These are phyloP conservation scores for Siphonodentalium dalli DNA, from an alignment of 2,888 invertebrate genomes.

Conservation along the genomic window DNA sequence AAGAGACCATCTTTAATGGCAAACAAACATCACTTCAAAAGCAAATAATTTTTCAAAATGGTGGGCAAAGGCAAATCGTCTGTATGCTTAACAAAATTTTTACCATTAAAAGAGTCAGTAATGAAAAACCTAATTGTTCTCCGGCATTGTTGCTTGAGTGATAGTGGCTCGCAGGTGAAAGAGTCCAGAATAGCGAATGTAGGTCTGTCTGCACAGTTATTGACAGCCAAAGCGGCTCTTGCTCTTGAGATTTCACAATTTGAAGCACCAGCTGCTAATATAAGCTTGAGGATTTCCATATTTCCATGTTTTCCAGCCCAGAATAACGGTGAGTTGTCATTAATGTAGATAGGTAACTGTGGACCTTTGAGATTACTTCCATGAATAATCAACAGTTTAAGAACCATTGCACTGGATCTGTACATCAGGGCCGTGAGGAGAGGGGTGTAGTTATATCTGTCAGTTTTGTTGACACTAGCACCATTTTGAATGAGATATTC, in stretches of 20 bases:
- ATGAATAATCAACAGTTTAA: conserved; percentile 48
- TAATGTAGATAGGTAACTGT: conserved; percentile 32
- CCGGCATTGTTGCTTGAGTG: conserved; percentile 46
- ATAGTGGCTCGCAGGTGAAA: conserved; percentile 41
- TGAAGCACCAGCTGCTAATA: conserved; percentile 45
- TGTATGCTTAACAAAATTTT: conserved; percentile 41
- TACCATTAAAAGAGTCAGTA: conserved; percentile 40
- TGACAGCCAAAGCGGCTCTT: conserved; percentile 37
- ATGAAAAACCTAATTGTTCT: conserved; percentile 38
- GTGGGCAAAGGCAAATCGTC: conserved; percentile 45
- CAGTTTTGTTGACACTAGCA: conserved; percentile 58
- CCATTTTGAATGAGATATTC: conserved; percentile 52
- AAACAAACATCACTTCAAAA: too few species aligned
- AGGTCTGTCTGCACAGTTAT: conserved; percentile 37
- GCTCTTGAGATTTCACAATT: conserved; percentile 47
- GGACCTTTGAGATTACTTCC: conserved; percentile 49
- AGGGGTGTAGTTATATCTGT: conserved; percentile 58
- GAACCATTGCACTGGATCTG: conserved; percentile 50
- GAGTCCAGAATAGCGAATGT: conserved; percentile 41
- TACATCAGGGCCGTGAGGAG: conserved; percentile 52
- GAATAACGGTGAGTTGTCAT: conserved; percentile 48
- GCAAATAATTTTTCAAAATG: conserved; percentile 44
- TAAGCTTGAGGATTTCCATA: conserved; percentile 45
- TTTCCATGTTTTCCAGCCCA: conserved; percentile 53
- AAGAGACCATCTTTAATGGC: too few species aligned